Evolutionary conservation across 2,113 vertebrate genomes (phyloP), one percentile per base, ranked within the genome.

Genomic region (Melanocharis versteri): DNA sequence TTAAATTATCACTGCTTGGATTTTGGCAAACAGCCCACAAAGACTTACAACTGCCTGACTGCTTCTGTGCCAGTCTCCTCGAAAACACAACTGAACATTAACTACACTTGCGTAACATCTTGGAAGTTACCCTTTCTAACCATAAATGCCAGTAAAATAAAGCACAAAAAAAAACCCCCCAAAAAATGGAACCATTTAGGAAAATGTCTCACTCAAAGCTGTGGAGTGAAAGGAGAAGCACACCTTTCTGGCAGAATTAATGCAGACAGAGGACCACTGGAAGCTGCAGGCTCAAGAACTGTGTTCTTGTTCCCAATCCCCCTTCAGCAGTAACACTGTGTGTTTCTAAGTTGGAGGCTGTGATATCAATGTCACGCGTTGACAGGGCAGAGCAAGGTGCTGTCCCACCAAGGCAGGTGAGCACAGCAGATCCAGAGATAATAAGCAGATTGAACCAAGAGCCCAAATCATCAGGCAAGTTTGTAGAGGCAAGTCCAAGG

Each of bases 201-300:
- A 64, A 79, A 90, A 48, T 0, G 1, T 42, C 35, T 75, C 20
- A 6, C 51, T 76, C 24, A 60, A 68, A 94, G 35, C 13, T 5
- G 4, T 5, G 3, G 35, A 27, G 15, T 54, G 15, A 76, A 81
- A 72, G 44, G 15, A 85, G n/a, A 37, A 84, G 8, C 16, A 47
- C 1, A 0, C 26, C 33, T 73, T 87, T 87, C 65, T 71, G 53
- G 10, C 35, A 68, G 15, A 62, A 50, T 15, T 0, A 0, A 3
- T 19, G 28, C 17, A 76, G n/a, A 14, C 16, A 54, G 16, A 39
- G 16, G 24, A 82, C 9, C 6, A 50, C 44, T 51, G 72, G 60
- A 79, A 93, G 33, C 28, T 81, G 37, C 2, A 11, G 47, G 24
- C 27, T 78, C 30, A 54, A 44, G 16, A 24, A 15, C 18, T 42